Conservation (phyloP, 2,113 vertebrate species). For the Pygathrix nemaeus region DNA sequence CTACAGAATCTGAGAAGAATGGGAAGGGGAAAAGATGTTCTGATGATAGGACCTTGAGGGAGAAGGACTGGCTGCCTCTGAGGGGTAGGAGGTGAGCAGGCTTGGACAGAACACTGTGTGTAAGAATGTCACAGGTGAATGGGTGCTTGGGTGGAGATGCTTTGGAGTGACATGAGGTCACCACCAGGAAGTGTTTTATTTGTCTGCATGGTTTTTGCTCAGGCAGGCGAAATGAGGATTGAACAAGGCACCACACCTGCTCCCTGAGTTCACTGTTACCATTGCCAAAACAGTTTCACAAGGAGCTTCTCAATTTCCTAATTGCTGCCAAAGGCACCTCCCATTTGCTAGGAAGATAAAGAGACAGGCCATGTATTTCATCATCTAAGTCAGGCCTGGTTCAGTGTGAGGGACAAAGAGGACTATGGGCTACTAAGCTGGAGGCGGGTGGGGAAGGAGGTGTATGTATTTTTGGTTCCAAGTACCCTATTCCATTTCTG, state of each 20-base stretch:
- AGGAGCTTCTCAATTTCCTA: not conserved
- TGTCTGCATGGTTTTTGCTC: not conserved
- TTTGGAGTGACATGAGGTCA: not conserved
- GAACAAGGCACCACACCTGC: not conserved
- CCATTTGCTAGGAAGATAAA: not conserved
- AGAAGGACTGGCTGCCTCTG: not conserved
- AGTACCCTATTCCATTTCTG: not conserved
- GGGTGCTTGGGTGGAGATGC: not conserved
- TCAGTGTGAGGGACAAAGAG: not conserved
- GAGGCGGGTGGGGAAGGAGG: accelerated
- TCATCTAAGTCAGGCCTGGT: not conserved
- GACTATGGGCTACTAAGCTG: not conserved
- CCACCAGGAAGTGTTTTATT: not conserved
- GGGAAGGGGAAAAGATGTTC: not conserved
- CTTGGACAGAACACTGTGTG: not conserved
- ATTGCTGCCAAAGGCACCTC: not conserved
- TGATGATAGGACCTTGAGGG: too few species aligned
- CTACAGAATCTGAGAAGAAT: not conserved
- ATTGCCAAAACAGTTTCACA: not conserved
- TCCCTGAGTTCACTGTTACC: not conserved
- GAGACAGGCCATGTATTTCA: not conserved
- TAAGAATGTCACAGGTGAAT: not conserved
- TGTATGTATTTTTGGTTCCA: not conserved
- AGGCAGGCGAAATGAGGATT: not conserved
- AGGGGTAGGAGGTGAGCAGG: not conserved